Conservation (phyloP, 2,888 invertebrate genomes). For the Lasioglossum oenotherae region DNA sequence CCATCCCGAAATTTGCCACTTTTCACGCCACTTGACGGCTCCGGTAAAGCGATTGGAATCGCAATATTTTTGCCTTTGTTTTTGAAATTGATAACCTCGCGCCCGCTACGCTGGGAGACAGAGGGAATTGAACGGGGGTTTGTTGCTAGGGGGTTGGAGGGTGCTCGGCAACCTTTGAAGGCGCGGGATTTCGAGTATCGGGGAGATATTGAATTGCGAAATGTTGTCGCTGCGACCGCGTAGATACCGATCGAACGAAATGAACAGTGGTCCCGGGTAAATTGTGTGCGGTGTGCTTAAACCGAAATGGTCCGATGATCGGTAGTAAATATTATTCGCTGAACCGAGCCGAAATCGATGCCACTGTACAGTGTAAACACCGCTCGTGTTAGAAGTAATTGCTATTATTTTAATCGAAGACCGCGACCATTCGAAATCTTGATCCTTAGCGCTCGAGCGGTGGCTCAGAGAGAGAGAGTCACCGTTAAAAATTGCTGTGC, state of each 20-base stretch:
- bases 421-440: background rate
- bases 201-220: constrained; percentile 33
- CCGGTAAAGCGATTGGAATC: constrained; percentile 8
- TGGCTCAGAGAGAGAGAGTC: too few relatives aligned
- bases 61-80: background rate
- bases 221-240: constrained; percentile 20
- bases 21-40: constrained; percentile 1
- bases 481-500: too few relatives aligned
- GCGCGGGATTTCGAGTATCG: constrained; percentile 7
- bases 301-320: background rate
- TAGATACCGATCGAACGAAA: background rate
- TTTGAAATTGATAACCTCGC: background rate
- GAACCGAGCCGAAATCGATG: background rate
- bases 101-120: background rate
- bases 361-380: background rate
- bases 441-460: too few relatives aligned
- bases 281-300: constrained; percentile 8
- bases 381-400: background rate
- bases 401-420: background rate
- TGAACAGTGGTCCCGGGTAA: background rate
- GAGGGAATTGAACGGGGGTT: background rate
- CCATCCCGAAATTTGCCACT: background rate
- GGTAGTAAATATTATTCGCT: background rate
- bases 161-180: background rate
- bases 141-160: background rate